Evolutionary conservation across 2,888 invertebrate genomes (phyloP).

Genomic region (Dasysyrphus tricinctus): DNA sequence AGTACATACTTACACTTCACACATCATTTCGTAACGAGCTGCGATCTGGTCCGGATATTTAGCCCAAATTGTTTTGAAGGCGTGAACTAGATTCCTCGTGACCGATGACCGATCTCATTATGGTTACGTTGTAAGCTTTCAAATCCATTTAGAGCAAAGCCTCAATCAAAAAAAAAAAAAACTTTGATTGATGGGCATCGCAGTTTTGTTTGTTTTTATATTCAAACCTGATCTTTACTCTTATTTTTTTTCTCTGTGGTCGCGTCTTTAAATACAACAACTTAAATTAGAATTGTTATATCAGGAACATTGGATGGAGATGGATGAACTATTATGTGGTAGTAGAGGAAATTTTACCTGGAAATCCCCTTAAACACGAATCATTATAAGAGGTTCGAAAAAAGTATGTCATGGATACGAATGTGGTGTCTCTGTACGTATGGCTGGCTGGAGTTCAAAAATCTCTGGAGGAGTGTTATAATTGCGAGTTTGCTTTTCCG

Average conservation of each 20-base stretch:
- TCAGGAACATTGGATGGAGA: not conserved
- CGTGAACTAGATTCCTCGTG: conserved; percentile 61
- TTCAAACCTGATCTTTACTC: conserved; percentile 21
- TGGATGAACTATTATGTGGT: conserved; percentile 6
- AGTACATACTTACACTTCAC: conserved; percentile 39
- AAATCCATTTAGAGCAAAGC: conserved; percentile 54
- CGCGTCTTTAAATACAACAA: conserved; percentile 22
- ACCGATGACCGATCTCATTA: conserved; percentile 51
- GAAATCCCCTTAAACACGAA: conserved; percentile 23
- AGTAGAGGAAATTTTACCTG: conserved; percentile 29
- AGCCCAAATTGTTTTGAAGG: conserved; percentile 51
- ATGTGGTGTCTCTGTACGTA: conserved; percentile 1
- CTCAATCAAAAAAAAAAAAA: conserved; percentile 3
- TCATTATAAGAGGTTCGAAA: conserved; percentile 12
- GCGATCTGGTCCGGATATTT: conserved; percentile 21
- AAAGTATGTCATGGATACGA: conserved; percentile 42
- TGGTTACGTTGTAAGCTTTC: conserved; percentile 42
- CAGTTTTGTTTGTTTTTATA: conserved; percentile 51
- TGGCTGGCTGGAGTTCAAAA: conserved; percentile 19
- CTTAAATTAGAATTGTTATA: conserved; percentile 38
- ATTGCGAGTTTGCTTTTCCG: conserved; percentile 51
- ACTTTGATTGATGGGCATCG: conserved; percentile 63
- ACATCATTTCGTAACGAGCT: conserved; percentile 48
- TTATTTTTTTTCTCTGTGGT: conserved; percentile 2
- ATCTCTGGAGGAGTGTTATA: conserved; percentile 45